Evolutionary conservation across 2,797 vertebrate genomes (phyloP), one percentile per base, ranked within the genome.

Genomic region (Prionace glauca): DNA sequence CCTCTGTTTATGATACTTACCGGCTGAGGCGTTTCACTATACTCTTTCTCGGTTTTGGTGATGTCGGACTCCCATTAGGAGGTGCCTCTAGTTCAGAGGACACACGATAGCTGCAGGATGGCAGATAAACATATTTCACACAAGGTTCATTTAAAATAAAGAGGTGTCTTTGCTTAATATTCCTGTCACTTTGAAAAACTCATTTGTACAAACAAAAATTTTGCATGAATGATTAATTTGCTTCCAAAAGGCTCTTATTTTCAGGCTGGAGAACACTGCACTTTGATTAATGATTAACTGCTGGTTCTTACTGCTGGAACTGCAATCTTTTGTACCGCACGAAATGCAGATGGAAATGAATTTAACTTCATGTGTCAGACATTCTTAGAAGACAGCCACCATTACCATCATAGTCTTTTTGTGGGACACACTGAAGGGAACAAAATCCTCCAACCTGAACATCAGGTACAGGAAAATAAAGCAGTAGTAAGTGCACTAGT

Each of bases 1-100:
- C 16, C n/a, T 36, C 2, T 81, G 36, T 11, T 81, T 62, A 90
- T 93, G 0, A 0, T 95, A 99, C 99, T 99, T 97, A 99, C 99
- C 99, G 98, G 97, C 99, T 99, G 69, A 99, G 97, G 91, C 99
- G 98, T 97, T 99, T 99, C 97, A 99, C 99, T 98, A 99, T 98
- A 97, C 99, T 99, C 95, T 99, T 99, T 96, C 98, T 97, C 45
- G 98, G 97, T 96, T 99, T 99, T 0, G 98, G 98, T 0, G 98
- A 99, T 0, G 98, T 98, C 36, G 98, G 97, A 20, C 97, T 98
- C 96, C 97, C 96, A 36, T 99, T 98, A 0, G 98, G 97, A 0
- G 98, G 96, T 0, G 98, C 98, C 97, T 99, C 99, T 0, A 98
- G 97, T 97, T 99, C 98, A 95, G 98, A 98, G 0, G 99, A 99